Conservation (phyloP, 2,888 invertebrate species). For the Noctua janthina region DNA sequence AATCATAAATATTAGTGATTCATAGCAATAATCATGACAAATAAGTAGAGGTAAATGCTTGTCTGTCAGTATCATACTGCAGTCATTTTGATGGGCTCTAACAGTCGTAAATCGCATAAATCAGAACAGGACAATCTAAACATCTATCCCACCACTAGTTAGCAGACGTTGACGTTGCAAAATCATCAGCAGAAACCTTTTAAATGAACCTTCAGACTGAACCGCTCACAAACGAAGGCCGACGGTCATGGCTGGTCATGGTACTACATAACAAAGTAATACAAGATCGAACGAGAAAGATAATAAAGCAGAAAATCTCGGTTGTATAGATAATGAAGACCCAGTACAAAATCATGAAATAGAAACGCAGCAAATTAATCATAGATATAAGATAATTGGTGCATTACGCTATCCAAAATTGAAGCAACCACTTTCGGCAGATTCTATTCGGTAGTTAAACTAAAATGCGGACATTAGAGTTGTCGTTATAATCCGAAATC, state of each 20-base stretch:
- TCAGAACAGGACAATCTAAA: constrained; percentile 39
- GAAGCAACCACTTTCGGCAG: constrained; percentile 58
- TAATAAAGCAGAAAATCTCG: constrained; percentile 52
- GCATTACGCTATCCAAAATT: constrained; percentile 49
- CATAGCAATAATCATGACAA: constrained; percentile 13
- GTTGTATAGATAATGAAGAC: constrained; percentile 38
- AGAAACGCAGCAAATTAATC: constrained; percentile 50
- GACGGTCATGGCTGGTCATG: constrained; percentile 86
- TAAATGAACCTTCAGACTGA: constrained; percentile 78
- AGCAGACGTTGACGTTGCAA: constrained; percentile 77
- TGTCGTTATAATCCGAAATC: constrained; percentile 69
- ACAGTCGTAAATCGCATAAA: constrained; percentile 27
- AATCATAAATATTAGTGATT: constrained; percentile 35
- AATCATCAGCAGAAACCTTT: constrained; percentile 80
- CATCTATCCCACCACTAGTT: constrained; percentile 62
- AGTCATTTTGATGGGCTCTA: constrained; percentile 21
- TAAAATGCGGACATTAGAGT: constrained; percentile 64
- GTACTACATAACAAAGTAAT: constrained; percentile 77
- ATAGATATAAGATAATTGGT: constrained; percentile 30
- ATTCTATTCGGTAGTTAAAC: constrained; percentile 60
- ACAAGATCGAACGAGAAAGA: constrained; percentile 66
- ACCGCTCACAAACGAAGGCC: constrained; percentile 87
- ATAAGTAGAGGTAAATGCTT: not conserved
- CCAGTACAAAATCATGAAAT: constrained; percentile 27
- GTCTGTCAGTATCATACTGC: constrained; percentile 11